These are phyloP conservation scores for Drosophila multiciliata DNA, from an alignment of 2,888 invertebrate species.

Conservation along the genomic window DNA sequence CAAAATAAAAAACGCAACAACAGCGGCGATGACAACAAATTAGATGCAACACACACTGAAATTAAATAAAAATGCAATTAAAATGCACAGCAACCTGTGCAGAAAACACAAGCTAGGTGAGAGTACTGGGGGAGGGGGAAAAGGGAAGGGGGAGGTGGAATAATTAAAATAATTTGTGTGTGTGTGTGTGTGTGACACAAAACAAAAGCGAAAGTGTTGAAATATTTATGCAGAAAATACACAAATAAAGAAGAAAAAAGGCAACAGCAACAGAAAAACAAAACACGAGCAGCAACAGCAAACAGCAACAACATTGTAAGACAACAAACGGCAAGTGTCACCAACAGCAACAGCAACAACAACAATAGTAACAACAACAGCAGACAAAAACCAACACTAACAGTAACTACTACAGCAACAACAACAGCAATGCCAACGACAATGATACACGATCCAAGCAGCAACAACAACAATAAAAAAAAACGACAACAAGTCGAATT, in stretches of 20 bases:
- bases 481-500: slow-evolving; percentile 36
- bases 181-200: slow-evolving; percentile 56
- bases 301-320: slow-evolving; percentile 9
- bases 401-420: slow-evolving; percentile 18
- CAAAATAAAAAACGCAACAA: slow-evolving; percentile 63
- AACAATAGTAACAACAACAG: slow-evolving; percentile 1
- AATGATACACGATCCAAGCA: slow-evolving; percentile 43
- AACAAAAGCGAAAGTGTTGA: slow-evolving; percentile 82
- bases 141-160: slow-evolving; percentile 49
- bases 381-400: slow-evolving; percentile 1
- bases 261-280: slow-evolving; percentile 7
- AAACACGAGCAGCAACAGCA: slow-evolving; percentile 26
- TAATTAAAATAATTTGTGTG: slow-evolving; percentile 70
- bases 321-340: slow-evolving; percentile 52
- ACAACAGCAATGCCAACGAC: slow-evolving; percentile 20
- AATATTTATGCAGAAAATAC: slow-evolving; percentile 80
- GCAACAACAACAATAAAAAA: slow-evolving; percentile 13
- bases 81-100: slow-evolving; percentile 69
- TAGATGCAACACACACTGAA: slow-evolving; percentile 73
- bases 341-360: slow-evolving; percentile 27
- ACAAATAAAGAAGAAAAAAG: slow-evolving; percentile 52
- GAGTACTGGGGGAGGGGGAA: not conserved
- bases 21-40: slow-evolving; percentile 60
- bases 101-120: slow-evolving; percentile 10
- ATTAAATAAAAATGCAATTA: slow-evolving; percentile 80